phyloP scores from a whole-genome alignment of 1,140 invertebrate species.

The Magallana gigas region DNA sequence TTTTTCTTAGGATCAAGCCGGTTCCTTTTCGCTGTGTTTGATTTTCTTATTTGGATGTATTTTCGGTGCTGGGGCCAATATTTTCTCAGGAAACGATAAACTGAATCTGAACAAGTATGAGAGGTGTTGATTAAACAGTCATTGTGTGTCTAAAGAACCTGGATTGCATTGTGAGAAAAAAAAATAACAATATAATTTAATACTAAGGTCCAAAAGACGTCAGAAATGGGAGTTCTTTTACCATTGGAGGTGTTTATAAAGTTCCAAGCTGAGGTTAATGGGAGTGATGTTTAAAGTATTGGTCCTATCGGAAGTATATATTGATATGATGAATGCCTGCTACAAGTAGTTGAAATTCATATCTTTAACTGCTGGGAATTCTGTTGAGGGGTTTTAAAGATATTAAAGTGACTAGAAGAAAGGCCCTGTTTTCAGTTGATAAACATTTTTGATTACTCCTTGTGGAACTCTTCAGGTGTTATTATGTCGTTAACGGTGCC shows the following conservation, averaged over 20 bases:
- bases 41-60: background rate
- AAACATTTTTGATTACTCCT: conserved; percentile 18
- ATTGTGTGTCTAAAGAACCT: background rate
- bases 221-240: background rate
- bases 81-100: background rate
- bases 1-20: background rate
- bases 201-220: background rate
- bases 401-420: conserved; percentile 34
- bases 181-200: background rate
- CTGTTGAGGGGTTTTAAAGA: conserved; percentile 27
- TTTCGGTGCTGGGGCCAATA: background rate
- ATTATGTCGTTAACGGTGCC: conserved; percentile 6
- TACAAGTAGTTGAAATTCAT: conserved; percentile 21
- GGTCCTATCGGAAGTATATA: background rate
- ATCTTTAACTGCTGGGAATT: conserved; percentile 2
- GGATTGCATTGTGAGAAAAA: background rate
- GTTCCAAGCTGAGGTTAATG: background rate
- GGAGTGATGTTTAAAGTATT: conserved; percentile 20
- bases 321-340: background rate
- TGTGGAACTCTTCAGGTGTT: background rate
- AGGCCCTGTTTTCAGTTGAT: conserved; percentile 23
- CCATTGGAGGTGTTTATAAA: conserved; percentile 9
- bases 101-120: background rate
- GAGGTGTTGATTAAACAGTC: background rate
- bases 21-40: background rate